Conservation (phyloP, 2,797 vertebrate genomes). For the Astyanax mexicanus region DNA sequence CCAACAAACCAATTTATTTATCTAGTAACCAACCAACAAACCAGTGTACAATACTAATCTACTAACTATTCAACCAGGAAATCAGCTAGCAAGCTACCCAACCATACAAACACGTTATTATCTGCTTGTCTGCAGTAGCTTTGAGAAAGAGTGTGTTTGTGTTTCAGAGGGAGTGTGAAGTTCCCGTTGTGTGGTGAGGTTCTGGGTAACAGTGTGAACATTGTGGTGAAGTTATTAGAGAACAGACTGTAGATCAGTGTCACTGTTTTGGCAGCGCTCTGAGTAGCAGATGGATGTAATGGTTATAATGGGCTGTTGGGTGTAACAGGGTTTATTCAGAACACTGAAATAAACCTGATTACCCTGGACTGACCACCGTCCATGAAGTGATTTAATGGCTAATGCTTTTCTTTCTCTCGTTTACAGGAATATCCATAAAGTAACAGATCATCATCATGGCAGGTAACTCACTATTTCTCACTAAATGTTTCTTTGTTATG, state of each 20-base stretch:
- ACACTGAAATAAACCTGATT: neutral
- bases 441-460: constrained; percentile 77
- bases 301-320: neutral
- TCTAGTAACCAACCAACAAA: too few species aligned
- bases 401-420: constrained; percentile 57
- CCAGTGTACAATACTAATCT: too few species aligned
- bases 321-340: neutral
- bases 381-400: neutral
- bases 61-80: too few species aligned
- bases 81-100: too few species aligned
- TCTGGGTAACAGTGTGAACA: neutral
- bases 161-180: neutral
- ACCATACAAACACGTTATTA: too few species aligned
- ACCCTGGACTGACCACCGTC: neutral
- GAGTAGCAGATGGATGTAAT: neutral
- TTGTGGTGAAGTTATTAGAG: neutral
- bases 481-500: too few species aligned
- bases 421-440: constrained; percentile 61
- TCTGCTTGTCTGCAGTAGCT: too few species aligned
- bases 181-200: neutral
- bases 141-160: too few species aligned
- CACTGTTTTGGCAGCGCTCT: neutral
- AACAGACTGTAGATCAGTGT: neutral
- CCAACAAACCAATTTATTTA: too few species aligned
- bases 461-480: constrained; percentile 69